Conservation (phyloP, 2,797 vertebrate genomes). For the Ctenochaetus hawaiiensis region DNA sequence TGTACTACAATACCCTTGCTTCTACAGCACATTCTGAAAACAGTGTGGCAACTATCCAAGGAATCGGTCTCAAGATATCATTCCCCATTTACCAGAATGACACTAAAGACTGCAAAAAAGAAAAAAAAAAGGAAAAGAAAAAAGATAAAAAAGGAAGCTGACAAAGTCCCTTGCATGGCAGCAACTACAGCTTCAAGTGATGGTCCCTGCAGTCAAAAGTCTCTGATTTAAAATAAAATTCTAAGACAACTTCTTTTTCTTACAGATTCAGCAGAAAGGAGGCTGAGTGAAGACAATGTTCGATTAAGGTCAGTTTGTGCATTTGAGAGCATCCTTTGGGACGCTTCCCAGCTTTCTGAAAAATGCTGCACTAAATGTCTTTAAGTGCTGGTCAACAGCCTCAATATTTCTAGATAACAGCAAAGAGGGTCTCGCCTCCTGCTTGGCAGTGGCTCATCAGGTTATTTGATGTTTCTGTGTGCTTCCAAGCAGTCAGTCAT, state of each 20-base stretch:
- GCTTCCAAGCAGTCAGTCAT: slow-evolving; percentile 43
- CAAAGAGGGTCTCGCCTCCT: slow-evolving; percentile 19
- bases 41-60: background rate
- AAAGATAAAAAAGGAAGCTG: background rate
- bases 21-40: slow-evolving; percentile 9
- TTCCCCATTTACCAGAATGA: background rate
- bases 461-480: slow-evolving; percentile 47
- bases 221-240: slow-evolving; percentile 44
- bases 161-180: slow-evolving; percentile 2
- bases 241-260: slow-evolving; percentile 15
- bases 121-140: too few relatives aligned
- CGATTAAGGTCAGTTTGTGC: slow-evolving; percentile 65
- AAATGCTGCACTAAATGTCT: slow-evolving; percentile 67
- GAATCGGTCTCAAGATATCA: background rate
- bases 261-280: slow-evolving; percentile 63
- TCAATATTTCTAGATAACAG: slow-evolving; percentile 65
- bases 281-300: slow-evolving; percentile 61
- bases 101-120: background rate
- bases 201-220: background rate
- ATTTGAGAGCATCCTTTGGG: slow-evolving; percentile 48
- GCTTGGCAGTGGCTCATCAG: slow-evolving; percentile 17
- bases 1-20: slow-evolving; percentile 10
- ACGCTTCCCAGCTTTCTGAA: slow-evolving; percentile 64
- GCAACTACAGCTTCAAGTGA: background rate
- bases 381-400: slow-evolving; percentile 62